A percentile compares a stretch with the other conserved stretches of the same genome.
Conservation (phyloP, 2,113 vertebrate genomes). For the Catharus minimus region DNA sequence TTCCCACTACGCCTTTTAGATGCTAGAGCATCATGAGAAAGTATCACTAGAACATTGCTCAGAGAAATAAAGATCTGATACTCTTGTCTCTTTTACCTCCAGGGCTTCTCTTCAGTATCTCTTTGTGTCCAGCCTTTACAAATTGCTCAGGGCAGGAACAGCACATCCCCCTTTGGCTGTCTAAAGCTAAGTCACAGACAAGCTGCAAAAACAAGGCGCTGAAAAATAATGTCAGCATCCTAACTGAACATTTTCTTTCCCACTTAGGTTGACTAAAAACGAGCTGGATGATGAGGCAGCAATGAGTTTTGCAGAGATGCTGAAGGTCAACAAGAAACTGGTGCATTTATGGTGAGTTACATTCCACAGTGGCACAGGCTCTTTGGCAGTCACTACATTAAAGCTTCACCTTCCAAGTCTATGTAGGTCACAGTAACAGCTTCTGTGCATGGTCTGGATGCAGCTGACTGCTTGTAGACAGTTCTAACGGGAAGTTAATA, state of each 20-base stretch:
- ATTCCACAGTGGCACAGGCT: constrained; percentile 15
- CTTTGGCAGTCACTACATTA: constrained; percentile 20
- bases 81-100: not conserved
- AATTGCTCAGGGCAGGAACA: constrained; percentile 10
- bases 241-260: not conserved
- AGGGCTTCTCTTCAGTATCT: not conserved
- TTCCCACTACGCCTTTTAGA: not conserved
- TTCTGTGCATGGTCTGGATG: constrained; percentile 30
- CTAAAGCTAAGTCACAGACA: constrained; percentile 2
- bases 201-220: not conserved
- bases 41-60: not conserved
- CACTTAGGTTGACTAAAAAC: constrained; percentile 78
- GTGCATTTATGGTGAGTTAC: constrained; percentile 77
- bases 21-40: not conserved
- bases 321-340: constrained; percentile 79
- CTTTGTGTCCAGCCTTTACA: not conserved
- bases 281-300: constrained; percentile 79
- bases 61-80: not conserved
- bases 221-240: not conserved
- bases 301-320: constrained; percentile 77
- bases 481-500: constrained; percentile 16
- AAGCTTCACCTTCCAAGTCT: constrained; percentile 48
- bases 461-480: constrained; percentile 35
- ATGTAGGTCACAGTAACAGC: constrained; percentile 38
- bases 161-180: not conserved